A percentile compares a stretch with the other conserved stretches of the same genome.
phyloP scores from a whole-genome alignment of 2,113 vertebrate species.

The Marmota monax region DNA sequence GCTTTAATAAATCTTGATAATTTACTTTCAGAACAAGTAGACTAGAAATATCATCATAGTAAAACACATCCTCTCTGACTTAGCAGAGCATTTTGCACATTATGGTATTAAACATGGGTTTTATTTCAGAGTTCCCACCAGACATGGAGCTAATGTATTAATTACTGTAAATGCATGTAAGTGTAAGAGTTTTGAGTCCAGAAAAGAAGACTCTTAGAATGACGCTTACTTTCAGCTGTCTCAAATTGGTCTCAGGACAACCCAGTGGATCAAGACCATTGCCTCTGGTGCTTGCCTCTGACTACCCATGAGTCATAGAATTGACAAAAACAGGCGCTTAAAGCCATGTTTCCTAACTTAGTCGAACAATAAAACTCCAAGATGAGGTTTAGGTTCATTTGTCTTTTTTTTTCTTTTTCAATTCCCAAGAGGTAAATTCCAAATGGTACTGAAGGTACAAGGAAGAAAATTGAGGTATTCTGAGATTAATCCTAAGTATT shows the following conservation, averaged over 20 bases:
- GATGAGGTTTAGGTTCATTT: neutral
- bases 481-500: neutral
- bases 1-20: constrained; percentile 3
- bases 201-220: neutral
- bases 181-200: neutral
- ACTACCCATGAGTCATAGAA: neutral
- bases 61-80: neutral
- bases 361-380: constrained; percentile 4
- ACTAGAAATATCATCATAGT: constrained; percentile 36
- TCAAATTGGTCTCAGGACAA: neutral
- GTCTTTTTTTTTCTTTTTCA: too few species aligned
- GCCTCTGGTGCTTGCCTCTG: neutral
- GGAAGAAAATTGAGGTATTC: neutral
- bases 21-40: neutral
- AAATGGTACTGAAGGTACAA: neutral
- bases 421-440: neutral
- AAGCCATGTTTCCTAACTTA: neutral
- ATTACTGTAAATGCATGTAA: neutral
- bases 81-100: neutral
- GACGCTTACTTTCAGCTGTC: neutral
- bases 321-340: neutral
- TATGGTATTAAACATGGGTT: neutral
- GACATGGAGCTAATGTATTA: neutral
- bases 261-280: neutral
- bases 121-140: neutral